Evolutionary conservation across 2,888 invertebrate genomes (phyloP), one percentile per base, ranked within the genome.

Genomic region (Melipona bicolor): DNA sequence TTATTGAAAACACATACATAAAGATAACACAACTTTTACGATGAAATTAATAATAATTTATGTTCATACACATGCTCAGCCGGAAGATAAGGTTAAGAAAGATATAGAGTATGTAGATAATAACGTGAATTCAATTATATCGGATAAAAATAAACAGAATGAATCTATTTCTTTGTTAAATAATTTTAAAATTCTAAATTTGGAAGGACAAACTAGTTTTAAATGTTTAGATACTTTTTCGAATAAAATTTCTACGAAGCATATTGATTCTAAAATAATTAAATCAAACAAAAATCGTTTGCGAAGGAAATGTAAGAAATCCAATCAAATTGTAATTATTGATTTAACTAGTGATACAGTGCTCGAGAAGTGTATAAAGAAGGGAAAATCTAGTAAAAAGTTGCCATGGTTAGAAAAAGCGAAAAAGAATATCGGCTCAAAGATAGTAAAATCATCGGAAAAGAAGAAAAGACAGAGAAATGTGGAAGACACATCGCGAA

Each of bases 281-380:
- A 86, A 89, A 86, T 81, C 76, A 71, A 85, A 77, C 36, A 88
- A 86, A 80, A 68, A 73, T 81, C 79, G 84, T 76, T 82, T 73
- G 49, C 88, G 83, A 24, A 90, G 74, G 86, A 83, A 86, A 65
- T 68, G 79, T 19, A 92, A 91, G 81, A 91, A 92, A 80, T 87
- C 87, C 21, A 89, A 89, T 72, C 90, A 93, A 62, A 90, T 94
- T 82, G 85, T 93, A 74, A 79, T 93, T 56, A 93, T 94, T n/a
- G 94, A 94, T 88, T 83, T 94, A 64, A 94, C 94, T 27, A 91
- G 87, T 27, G 94, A 94, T 43, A 87, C 87, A 65, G 88, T 87
- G 43, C 86, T 86, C 69, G 91, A 93, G 81, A 90, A 88, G 78
- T 87, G 92, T 54, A 88, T 92, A 78, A 93, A 90, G 43, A 90